Percentiles rank a stretch among this genome's conserved stretches.
phyloP scores from a whole-genome alignment of 2,113 vertebrate species.

The Mus musculus region GRCm39 chr6:7202001-7202500 shows the following conservation, averaged over 20 bases:
- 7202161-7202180: constrained; percentile 53
- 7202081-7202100: constrained; percentile 19
- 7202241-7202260: constrained; percentile 26
- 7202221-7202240: constrained; percentile 42
- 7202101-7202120: constrained; percentile 34
- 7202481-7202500: not conserved
- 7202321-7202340: constrained; percentile 53
- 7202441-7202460: not conserved
- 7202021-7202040: constrained; percentile 51
- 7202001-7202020: constrained; percentile 25
- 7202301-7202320: constrained; percentile 55
- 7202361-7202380: constrained; percentile 41
- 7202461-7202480: constrained; percentile 50
- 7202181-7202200: constrained; percentile 65
- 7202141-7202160: constrained; percentile 64
- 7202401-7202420: constrained; percentile 40
- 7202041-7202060: constrained; percentile 67
- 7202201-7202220: constrained; percentile 66
- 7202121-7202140: constrained; percentile 35
- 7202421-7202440: constrained; percentile 34
- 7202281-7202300: constrained; percentile 61
- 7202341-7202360: constrained; percentile 38
- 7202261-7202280: not conserved
- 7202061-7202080: constrained; percentile 63
- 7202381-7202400: constrained; percentile 48